phyloP scores from a whole-genome alignment of 2,113 vertebrate species.

The Rhinolophus ferrumequinum region DNA sequence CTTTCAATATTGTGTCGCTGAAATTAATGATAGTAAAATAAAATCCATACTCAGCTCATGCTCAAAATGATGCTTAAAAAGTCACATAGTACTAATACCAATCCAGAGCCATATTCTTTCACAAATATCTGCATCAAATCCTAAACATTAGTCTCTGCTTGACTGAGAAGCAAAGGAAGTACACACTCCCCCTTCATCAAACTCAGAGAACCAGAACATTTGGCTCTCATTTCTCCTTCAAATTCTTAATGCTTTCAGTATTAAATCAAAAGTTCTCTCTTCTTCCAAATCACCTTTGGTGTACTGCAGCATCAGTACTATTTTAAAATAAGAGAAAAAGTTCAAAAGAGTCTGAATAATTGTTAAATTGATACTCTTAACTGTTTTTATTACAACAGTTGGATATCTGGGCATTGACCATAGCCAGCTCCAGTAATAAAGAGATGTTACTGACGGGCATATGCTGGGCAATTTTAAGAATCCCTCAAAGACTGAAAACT shows the following conservation, averaged over 20 bases:
- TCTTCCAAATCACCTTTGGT: not conserved
- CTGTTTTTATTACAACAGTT: not conserved
- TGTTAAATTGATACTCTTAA: not conserved
- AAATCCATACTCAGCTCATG: not conserved
- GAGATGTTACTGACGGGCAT: not conserved
- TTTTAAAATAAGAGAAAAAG: not conserved
- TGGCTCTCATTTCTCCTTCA: not conserved
- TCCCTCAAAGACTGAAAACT: not conserved
- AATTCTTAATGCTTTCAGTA: constrained; percentile 30
- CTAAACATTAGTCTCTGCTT: not conserved
- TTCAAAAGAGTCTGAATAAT: not conserved
- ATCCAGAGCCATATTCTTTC: not conserved
- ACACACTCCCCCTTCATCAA: not conserved
- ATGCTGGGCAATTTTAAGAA: not conserved
- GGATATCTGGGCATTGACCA: not conserved
- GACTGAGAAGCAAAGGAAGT: not conserved
- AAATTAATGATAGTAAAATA: constrained; percentile 29
- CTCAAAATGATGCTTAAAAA: not conserved
- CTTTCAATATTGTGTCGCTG: not conserved
- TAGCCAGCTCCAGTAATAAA: not conserved
- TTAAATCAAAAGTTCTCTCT: constrained; percentile 8
- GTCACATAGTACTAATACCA: not conserved
- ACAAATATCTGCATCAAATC: not conserved
- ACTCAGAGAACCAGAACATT: not conserved
- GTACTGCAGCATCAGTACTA: not conserved